Conservation (phyloP, 2,888 invertebrate species). For the Ichneumon xanthorius region DNA sequence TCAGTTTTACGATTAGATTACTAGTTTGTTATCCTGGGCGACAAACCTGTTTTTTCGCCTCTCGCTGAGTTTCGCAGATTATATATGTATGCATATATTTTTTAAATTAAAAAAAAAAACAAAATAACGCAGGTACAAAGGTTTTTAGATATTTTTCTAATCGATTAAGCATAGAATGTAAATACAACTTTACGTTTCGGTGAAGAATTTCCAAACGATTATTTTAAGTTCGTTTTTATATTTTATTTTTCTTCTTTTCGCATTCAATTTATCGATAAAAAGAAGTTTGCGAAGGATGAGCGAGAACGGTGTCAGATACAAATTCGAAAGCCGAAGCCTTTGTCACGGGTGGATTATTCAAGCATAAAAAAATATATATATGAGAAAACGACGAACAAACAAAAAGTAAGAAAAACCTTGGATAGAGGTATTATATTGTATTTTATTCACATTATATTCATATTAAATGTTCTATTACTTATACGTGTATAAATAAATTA, state of each 20-base stretch:
- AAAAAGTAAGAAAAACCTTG: constrained; percentile 53
- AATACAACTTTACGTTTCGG: constrained; percentile 54
- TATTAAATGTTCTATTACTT: constrained; percentile 77
- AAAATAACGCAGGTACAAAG: constrained; percentile 62
- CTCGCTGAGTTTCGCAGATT: constrained; percentile 43
- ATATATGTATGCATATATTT: constrained; percentile 39
- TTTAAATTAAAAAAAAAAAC: constrained; percentile 33
- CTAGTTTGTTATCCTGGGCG: background rate
- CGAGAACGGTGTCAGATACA: constrained; percentile 28
- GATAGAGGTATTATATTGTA: constrained; percentile 76
- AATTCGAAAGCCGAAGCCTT: constrained; percentile 65
- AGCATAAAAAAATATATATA: constrained; percentile 33
- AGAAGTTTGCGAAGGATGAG: constrained; percentile 44
- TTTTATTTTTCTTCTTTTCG: constrained; percentile 31
- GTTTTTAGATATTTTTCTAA: constrained; percentile 59
- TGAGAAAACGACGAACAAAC: constrained; percentile 36
- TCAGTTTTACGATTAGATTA: constrained; percentile 21
- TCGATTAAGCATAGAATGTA: constrained; percentile 52
- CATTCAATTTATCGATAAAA: constrained; percentile 15
- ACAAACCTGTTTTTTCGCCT: constrained; percentile 40
- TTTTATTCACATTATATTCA: constrained; percentile 79
- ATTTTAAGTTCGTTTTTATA: constrained; percentile 70
- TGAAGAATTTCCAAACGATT: constrained; percentile 50
- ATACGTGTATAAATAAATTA: constrained; percentile 76
- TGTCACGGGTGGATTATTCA: constrained; percentile 54